phyloP scores from a whole-genome alignment of 2,888 invertebrate genomes.

The Malthinus flaveolus region DNA sequence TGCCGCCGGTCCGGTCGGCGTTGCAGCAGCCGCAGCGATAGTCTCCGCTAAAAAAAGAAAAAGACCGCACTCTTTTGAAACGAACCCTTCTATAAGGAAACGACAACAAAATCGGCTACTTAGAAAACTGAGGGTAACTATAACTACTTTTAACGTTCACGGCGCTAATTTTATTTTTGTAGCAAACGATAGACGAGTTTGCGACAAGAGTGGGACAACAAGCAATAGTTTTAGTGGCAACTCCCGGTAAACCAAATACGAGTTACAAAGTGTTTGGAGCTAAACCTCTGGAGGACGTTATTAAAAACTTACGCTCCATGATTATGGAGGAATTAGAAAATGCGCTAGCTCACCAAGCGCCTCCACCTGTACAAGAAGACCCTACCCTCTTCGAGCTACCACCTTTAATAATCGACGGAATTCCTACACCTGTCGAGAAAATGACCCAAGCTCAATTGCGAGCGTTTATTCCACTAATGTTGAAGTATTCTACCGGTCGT shows the following conservation, averaged over 20 bases:
- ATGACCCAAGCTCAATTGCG: slow-evolving; percentile 98
- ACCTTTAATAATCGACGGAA: slow-evolving; percentile 94
- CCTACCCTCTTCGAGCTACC: slow-evolving; percentile 94
- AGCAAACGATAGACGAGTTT: slow-evolving; percentile 96
- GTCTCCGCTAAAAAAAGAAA: slow-evolving; percentile 94
- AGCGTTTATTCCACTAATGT: slow-evolving; percentile 96
- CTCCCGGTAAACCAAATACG: slow-evolving; percentile 94
- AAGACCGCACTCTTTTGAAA: slow-evolving; percentile 94
- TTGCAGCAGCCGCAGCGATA: slow-evolving; percentile 96
- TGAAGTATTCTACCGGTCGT: slow-evolving; percentile 95
- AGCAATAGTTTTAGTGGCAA: slow-evolving; percentile 93
- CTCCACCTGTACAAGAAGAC: slow-evolving; percentile 84
- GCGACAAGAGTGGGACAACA: slow-evolving; percentile 96
- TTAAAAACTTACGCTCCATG: slow-evolving; percentile 84
- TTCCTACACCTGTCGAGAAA: slow-evolving; percentile 97
- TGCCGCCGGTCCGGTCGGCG: slow-evolving; percentile 93
- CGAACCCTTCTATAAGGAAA: slow-evolving; percentile 94
- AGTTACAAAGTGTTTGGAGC: slow-evolving; percentile 97
- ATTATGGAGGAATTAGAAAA: slow-evolving; percentile 95
- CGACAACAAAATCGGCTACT: slow-evolving; percentile 92
- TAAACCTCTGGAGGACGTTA: slow-evolving; percentile 95
- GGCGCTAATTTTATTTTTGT: slow-evolving; percentile 5
- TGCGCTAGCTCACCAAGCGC: slow-evolving; percentile 90
- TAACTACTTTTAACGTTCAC: neutral
- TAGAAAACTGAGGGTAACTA: slow-evolving; percentile 77